Evolutionary conservation across 2,888 invertebrate species (phyloP), one percentile per base, ranked within the genome.

Genomic region (Prosopocoilus inquinatus): DNA sequence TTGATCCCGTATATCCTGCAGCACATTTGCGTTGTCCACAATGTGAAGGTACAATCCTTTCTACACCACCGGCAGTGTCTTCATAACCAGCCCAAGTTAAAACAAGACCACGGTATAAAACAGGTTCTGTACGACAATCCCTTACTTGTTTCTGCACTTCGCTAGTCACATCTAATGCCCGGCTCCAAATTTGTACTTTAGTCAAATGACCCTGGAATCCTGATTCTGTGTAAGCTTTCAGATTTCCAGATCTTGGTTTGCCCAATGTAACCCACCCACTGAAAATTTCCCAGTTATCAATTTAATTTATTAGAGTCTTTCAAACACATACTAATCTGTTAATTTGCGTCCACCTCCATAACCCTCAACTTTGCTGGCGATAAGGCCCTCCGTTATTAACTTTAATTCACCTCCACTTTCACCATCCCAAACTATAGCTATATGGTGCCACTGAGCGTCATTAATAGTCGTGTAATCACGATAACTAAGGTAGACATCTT

Each of bases 171-270:
- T 96, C 95, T 1, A 96, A 80, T 36, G 94, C 91, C 44, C 94
- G 84, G 66, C 89, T 90, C 96, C 96, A 97, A 55, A 96, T 87
- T 80, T 96, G 95, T 33, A 95, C 91, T 76, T 96, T 92, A 7
- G 94, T 95, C 38, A 97, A 79, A 67, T 94, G 92, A 28, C 97
- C 97, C 81, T 94, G 93, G 87, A 96, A 96, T n/a, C 95, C 95
- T 43, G 88, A 82, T 76, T 94, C 94, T 0, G 91, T 89, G 69
- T 92, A 93, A 0, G 87, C 86, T 67, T 89, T 89, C n/a, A 87
- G 82, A 72, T 86, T 88, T 63, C 90, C 89, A 7, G 87, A 86
- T 72, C 90, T 87, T 46, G 95, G 94, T 71, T 93, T 92, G 50
- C 96, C 96, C 43, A 96, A 80, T 34, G 94, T 93, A 41, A 93